phyloP scores from a whole-genome alignment of 2,797 vertebrate species.

The Paramormyrops hopkinsi region DNA sequence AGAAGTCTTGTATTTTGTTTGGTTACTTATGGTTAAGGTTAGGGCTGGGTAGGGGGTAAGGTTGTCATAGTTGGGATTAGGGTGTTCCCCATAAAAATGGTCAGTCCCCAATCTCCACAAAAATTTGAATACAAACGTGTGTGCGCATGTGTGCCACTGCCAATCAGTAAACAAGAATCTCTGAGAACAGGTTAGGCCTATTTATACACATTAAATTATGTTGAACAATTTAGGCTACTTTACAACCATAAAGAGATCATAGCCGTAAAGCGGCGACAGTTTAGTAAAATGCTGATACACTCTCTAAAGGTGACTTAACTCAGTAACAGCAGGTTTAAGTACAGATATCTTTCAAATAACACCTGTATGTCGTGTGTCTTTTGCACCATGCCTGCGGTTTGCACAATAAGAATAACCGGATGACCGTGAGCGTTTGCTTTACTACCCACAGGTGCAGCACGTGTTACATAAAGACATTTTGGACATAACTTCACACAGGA shows the following conservation, averaged over 20 bases:
- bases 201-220: background rate
- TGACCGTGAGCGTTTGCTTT: background rate
- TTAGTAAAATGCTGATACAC: background rate
- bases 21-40: background rate
- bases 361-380: background rate
- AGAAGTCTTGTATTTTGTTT: background rate
- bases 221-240: background rate
- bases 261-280: background rate
- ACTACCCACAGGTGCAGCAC: background rate
- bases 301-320: background rate
- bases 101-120: background rate
- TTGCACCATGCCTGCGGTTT: background rate
- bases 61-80: background rate
- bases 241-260: background rate
- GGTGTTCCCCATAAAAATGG: background rate
- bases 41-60: background rate
- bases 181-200: background rate
- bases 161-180: background rate
- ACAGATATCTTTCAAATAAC: background rate
- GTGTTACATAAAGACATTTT: background rate
- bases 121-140: background rate
- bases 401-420: background rate
- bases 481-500: background rate
- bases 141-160: background rate
- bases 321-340: background rate